phyloP scores from a whole-genome alignment of 2,113 vertebrate genomes.

The Heterotilapia buettikoferi region DNA sequence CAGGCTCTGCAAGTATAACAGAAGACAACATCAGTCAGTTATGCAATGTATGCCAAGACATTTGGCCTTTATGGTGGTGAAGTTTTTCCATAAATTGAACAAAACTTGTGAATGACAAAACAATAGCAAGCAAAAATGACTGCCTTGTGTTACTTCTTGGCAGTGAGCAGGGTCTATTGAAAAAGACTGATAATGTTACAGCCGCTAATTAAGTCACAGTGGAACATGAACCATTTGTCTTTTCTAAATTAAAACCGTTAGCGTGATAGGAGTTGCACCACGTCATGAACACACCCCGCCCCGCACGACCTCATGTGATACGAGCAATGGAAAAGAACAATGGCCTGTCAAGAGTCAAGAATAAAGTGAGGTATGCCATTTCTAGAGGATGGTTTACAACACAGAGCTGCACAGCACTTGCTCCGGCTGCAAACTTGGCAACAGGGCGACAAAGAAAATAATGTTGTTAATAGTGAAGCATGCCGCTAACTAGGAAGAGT shows the following conservation, averaged over 20 bases:
- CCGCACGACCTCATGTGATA: neutral
- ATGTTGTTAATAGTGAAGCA: constrained; percentile 34
- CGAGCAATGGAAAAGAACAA: constrained; percentile 28
- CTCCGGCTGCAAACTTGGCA: constrained; percentile 25
- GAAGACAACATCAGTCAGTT: neutral
- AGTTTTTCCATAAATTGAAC: neutral
- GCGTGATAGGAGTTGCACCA: neutral
- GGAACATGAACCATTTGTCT: neutral
- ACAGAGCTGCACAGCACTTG: neutral
- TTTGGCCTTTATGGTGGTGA: neutral
- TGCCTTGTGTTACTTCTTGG: neutral
- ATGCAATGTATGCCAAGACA: neutral
- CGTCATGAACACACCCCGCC: neutral
- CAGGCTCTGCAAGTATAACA: constrained; percentile 70
- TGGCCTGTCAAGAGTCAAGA: constrained; percentile 5
- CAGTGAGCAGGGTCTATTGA: neutral
- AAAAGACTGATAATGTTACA: neutral
- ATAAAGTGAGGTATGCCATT: constrained; percentile 11
- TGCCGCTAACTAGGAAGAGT: constrained; percentile 32
- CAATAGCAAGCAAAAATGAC: neutral
- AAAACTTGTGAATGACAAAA: neutral
- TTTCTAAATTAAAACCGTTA: neutral
- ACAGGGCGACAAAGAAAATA: constrained; percentile 36
- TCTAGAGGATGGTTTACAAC: constrained; percentile 7
- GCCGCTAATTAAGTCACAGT: neutral